Base-by-base conservation (phyloP, 1,140 invertebrate genomes). In the Streblospio benedicti region DNA sequence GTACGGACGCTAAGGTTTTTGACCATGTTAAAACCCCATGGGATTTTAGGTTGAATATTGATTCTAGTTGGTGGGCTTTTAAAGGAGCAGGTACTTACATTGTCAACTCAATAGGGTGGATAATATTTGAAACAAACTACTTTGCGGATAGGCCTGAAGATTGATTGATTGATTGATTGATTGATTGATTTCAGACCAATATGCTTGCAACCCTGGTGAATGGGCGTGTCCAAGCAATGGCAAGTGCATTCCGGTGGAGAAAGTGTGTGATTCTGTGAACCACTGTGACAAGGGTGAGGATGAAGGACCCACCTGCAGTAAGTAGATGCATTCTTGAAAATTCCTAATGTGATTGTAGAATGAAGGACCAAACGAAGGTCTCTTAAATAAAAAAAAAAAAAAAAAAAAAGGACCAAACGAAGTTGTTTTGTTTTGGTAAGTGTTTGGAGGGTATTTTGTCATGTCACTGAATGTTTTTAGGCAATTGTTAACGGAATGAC, bases 241-340 rank as follows among this genome's bases (percentile, higher is more conserved):
- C 71, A 77, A 82, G 45, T 89, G 86, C 69, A 82, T 85, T 57
- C 85, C 86, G 74, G 18, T 52, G 4, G 38, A 41, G 12, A 28
- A 61, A 38, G 43, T 63, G 14, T 67, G 65, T 57, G 63, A 64
- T 58, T 44, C 18, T 14, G 23, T 49, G 3, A 45, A 27, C 32
- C 53, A 63, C 33, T 64, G 61, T 57, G 54, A 32, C 31, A 54
- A 65, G 20, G 60, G 47, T 25, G 45, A 54, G 0, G 66, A 68
- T 54, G 66, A 68, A 51, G 54, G 41, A 0, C 25, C 30, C 5
- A 49, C 27, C 4, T 61, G 53, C 49, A 31, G 51, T 53, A 32
- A 53, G 51, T 53, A 25, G 6, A 25, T 20, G 50, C 5, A n/a
- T 23, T 52, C 20, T 27, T 3, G n/a, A 12, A 12, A 12, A 41